Base-by-base conservation (phyloP, 2,797 vertebrate species). In the Phylloscopus collybita region DNA sequence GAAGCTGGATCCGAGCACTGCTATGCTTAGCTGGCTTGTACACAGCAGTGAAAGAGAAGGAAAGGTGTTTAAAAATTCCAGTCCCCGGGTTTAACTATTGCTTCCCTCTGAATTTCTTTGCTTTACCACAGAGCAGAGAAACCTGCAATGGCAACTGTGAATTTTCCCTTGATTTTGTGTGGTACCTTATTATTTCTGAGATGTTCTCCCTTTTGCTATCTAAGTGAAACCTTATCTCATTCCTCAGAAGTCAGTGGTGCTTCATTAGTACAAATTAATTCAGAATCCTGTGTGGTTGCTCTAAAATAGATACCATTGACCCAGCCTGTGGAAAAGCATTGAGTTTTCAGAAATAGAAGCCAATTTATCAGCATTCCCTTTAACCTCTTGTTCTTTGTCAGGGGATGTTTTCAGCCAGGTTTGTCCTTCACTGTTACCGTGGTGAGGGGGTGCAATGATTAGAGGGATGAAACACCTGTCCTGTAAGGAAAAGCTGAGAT, bases 121-220 rank as follows among this genome's bases (percentile, higher is more conserved):
- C 73, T 85, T 84, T 83, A 32, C 70, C 2, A 30, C 62, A 66
- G 14, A 86, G 74, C 56, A 80, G 47, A 30, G 67, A 94, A 80
- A 91, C 59, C 66, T 80, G 79, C 69, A 80, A 4, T 44, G 26
- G 16, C n/a, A 49, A 9, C 0, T 2, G 44, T 36, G 49, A 32
- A 40, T 76, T 82, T 50, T 50, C 83, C 71, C 75, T 96, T 85
- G 60, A 29, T 54, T 88, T 47, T 95, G 54, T 94, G 81, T 71
- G 36, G 82, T 85, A 67, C 89, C 74, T 90, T 84, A 60, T 90
- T 93, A 60, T 95, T 96, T 96, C 84, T 86, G 70, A 79, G 92
- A 50, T 56, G 87, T 65, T 65, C 78, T 75, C n/a, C 70, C 44
- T 90, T 94, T 47, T 82, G 64, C 75, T 75, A 15, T 62, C 36